These are phyloP conservation scores for Melipona beecheii DNA, from an alignment of 2,888 invertebrate species.

Conservation along the genomic window DNA sequence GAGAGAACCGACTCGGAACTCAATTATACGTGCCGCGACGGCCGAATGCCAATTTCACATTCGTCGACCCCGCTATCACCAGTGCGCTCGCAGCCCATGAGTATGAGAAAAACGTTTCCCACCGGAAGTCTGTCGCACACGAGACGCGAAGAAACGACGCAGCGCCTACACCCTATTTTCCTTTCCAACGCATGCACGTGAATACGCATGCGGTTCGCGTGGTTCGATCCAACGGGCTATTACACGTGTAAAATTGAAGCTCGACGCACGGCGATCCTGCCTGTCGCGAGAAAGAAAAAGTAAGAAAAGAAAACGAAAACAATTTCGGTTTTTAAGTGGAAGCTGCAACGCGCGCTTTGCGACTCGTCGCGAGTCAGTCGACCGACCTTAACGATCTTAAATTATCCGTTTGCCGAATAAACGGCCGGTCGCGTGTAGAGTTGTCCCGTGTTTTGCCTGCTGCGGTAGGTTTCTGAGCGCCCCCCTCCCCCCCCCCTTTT, in stretches of 20 bases:
- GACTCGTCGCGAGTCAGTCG: no score
- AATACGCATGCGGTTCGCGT: not conserved
- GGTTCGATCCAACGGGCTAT: constrained; percentile 12
- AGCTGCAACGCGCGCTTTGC: not conserved
- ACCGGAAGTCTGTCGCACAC: constrained; percentile 49
- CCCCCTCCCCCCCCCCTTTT: no score
- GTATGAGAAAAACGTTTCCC: constrained; percentile 66
- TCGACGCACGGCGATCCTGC: not conserved
- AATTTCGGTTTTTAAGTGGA: not conserved
- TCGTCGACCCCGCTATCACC: constrained; percentile 66
- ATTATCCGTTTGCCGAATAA: constrained; percentile 24
- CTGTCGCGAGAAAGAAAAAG: not conserved
- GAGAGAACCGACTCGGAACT: constrained; percentile 80
- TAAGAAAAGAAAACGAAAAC: no score
- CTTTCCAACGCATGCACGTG: not conserved
- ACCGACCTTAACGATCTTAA: constrained; percentile 13
- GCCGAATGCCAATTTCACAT: constrained; percentile 80
- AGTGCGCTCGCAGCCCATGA: constrained; percentile 73
- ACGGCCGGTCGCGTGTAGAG: constrained; percentile 9
- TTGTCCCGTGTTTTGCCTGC: not conserved
- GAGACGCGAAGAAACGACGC: constrained; percentile 30
- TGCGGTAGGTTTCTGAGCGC: not conserved
- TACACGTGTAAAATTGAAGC: constrained; percentile 35
- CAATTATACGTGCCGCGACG: constrained; percentile 81
- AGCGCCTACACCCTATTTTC: not conserved